phyloP scores from a whole-genome alignment of 1,140 invertebrate species.

The Drosophila serrata region DNA sequence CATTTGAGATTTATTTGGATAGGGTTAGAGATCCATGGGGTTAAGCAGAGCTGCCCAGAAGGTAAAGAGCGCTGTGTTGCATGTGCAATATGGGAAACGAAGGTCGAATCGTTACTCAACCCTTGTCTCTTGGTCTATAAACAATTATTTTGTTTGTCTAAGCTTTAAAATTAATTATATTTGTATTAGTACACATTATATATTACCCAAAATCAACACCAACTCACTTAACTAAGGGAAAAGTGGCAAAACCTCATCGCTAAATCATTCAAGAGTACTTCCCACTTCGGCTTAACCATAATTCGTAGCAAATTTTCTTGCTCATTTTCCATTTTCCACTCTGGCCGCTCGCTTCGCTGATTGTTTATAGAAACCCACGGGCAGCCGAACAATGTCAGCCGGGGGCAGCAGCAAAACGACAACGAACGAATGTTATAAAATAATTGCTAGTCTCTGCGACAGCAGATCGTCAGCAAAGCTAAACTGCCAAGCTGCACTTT shows the following conservation, averaged over 20 bases:
- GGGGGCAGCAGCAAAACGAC: constrained; percentile 15
- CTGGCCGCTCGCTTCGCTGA: constrained; percentile 75
- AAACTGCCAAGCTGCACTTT: not conserved
- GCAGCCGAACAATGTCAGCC: constrained; percentile 67
- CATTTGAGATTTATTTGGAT: not conserved
- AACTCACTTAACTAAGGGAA: not conserved
- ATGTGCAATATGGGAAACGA: not conserved
- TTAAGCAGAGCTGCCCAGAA: not conserved
- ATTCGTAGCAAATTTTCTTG: constrained; percentile 9
- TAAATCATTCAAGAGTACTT: not conserved
- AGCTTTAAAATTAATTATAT: not conserved
- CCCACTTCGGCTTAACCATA: not conserved
- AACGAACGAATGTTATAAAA: constrained; percentile 60
- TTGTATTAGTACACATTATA: not conserved
- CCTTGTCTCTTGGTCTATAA: not conserved
- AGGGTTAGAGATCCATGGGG: not conserved
- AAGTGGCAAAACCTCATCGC: too few relatives aligned
- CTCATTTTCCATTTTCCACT: constrained; percentile 62
- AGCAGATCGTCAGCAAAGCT: constrained; percentile 16
- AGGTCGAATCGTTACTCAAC: not conserved
- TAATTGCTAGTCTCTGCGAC: constrained; percentile 74
- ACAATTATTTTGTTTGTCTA: not conserved
- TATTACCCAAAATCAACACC: not conserved
- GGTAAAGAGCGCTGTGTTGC: too few relatives aligned
- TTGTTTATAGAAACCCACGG: constrained; percentile 73